Base-by-base conservation (phyloP, 2,797 vertebrate genomes). In the Sciurus carolinensis region DNA sequence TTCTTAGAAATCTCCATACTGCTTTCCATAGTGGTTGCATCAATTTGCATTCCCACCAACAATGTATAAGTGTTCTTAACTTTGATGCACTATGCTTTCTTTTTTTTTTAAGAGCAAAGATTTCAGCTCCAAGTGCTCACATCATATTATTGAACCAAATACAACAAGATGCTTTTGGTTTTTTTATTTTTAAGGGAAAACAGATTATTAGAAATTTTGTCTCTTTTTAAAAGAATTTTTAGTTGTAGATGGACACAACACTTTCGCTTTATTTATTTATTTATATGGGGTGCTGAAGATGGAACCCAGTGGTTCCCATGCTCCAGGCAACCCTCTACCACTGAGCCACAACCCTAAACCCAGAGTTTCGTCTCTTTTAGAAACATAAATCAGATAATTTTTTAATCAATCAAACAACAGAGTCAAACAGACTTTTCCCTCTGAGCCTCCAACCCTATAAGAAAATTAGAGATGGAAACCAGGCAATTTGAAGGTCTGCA, bases 71-170 rank as follows among this genome's bases (percentile, higher is more conserved):
- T 47, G 44, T 47, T 47, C 9, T 86, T 44, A 66, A 14, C 47
- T 91, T 92, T 73, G 39, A 71, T 28, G 64, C 4, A 62, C 15
- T 77, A 18, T 6, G 3, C 7, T 44, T 67, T 50, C 64, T 66
- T n/a, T 42, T 72, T 67, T 44, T 18, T 47, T 76, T 52, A 22
- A 73, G n/a, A 42, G 52, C 20, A 89, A 95, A 83, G 3, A 83
- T 67, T 73, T 81, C 44, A 69, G 5, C 76, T 84, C 36, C 47
- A 90, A 39, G 20, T 71, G 14, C 17, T 24, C 28, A 57, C 77
- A 97, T 62, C 36, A 75, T 71, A 36, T 64, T 85, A 95, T 28
- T 84, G 77, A 96, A 54, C 67, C 22, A 87, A 95, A 59, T 52
- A 15, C 26, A 91, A 47, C 94, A 64, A 79, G 2, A 33, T 52